Evolutionary conservation across 2,888 invertebrate species (phyloP), one percentile per base, ranked within the genome.

Genomic region (Rhingia rostrata): DNA sequence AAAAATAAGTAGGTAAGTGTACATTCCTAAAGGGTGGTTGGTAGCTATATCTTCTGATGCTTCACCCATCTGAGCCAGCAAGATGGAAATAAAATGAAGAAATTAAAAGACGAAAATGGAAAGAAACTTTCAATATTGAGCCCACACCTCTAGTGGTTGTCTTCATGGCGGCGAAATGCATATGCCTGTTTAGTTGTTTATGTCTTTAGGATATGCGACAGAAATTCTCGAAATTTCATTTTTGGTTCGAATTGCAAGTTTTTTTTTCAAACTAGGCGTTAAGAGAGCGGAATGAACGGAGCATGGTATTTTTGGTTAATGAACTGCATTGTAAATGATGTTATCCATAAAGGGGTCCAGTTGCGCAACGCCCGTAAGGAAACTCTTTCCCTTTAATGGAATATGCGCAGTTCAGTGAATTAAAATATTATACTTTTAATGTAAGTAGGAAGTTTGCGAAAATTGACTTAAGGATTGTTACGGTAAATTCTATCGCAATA

Each of bases 31-130:
- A 77, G 53, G 37, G 32, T 39, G 75, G 69, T 51, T 39, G 75
- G 69, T 51, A 45, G 22, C 22, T 22, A 69, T 60, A 58, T 41
- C 70, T 43, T 63, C 56, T 61, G 51, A 53, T 53, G 39, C 22
- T 39, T 4, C 49, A 7, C 6, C 39, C 12, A n/a, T 2, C 49
- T 14, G 6, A 56, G 39, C 37, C 12, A 32, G 10, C 41, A 64
- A 35, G 56, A 64, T 61, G 58, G 45, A 72, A 56, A 51, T 53
- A 54, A 80, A 73, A 73, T 67, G 60, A 74, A 74, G 61, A 69
- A 61, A 80, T 74, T 74, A 66, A 74, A 67, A 63, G 74, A 69
- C 80, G 80, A 74, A 80, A 74, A 80, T 80, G 80, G 51, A 74
- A 74, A 80, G 67, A 80, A 69, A 74, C 63, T 80, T 80, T 41